Conservation (phyloP, 2,888 invertebrate genomes). For the Ellobium chinense region DNA sequence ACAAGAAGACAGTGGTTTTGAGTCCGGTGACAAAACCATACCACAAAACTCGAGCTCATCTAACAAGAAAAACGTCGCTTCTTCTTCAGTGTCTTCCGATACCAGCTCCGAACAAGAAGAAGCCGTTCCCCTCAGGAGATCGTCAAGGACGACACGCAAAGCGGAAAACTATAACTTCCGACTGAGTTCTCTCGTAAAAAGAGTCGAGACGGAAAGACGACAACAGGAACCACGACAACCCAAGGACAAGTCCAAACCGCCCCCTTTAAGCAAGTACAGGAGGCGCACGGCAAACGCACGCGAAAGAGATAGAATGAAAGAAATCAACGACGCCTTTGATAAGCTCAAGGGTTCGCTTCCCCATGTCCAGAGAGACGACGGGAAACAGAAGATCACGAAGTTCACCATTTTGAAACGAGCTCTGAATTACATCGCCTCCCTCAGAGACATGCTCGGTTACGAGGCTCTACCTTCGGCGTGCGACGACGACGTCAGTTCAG, state of each 20-base stretch:
- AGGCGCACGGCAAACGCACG: constrained; percentile 94
- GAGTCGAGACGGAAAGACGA: constrained; percentile 80
- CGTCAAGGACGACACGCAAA: constrained; percentile 21
- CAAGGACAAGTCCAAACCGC: constrained; percentile 81
- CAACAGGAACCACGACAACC: constrained; percentile 74
- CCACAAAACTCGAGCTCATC: too few relatives aligned
- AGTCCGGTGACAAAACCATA: constrained; percentile 13
- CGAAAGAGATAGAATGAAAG: constrained; percentile 91
- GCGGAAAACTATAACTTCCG: constrained; percentile 84
- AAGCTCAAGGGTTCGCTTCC: constrained; percentile 89
- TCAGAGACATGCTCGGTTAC: constrained; percentile 78
- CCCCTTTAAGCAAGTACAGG: constrained; percentile 90
- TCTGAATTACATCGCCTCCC: constrained; percentile 90
- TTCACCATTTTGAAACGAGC: constrained; percentile 92
- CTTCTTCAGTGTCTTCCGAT: background rate
- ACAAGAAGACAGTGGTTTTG: constrained; percentile 33
- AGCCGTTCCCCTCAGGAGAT: background rate
- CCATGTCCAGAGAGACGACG: constrained; percentile 80
- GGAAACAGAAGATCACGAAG: constrained; percentile 85
- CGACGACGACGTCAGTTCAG: constrained; percentile 49
- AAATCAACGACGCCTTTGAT: constrained; percentile 94
- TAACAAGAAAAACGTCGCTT: background rate
- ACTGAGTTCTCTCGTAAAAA: constrained; percentile 83
- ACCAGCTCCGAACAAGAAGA: background rate
- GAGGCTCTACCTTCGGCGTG: constrained; percentile 40